A percentile compares a stretch with the other conserved stretches of the same genome.
phyloP scores from a whole-genome alignment of 2,113 vertebrate species.

The Pandion haliaetus region DNA sequence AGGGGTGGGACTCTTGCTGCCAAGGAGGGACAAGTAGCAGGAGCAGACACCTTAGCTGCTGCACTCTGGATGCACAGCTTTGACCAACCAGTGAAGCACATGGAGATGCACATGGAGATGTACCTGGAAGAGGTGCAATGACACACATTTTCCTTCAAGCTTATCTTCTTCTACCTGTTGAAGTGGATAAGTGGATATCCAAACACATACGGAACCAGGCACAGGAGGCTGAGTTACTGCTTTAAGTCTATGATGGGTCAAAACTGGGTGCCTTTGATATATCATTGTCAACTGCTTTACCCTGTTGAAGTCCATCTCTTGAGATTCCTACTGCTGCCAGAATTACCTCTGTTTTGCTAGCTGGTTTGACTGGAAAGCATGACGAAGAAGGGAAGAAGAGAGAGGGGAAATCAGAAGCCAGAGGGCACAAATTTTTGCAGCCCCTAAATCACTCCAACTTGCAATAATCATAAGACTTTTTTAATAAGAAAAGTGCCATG shows the following conservation, averaged over 20 bases:
- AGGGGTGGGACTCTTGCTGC: background rate
- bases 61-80: background rate
- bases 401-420: background rate
- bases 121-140: background rate
- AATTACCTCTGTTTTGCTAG: background rate
- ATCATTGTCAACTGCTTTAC: background rate
- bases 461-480: background rate
- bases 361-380: background rate
- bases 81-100: background rate
- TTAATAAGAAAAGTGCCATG: background rate
- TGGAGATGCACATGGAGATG: background rate
- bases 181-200: background rate
- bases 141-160: background rate
- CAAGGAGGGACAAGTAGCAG: background rate
- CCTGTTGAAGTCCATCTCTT: background rate
- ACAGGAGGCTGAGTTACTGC: background rate
- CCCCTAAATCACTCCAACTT: background rate
- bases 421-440: background rate
- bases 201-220: background rate
- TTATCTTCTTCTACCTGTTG: background rate
- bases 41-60: background rate
- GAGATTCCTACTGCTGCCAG: background rate
- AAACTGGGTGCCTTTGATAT: background rate
- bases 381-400: background rate
- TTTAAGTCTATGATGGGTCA: background rate